Evolutionary conservation across 23 tunicate genomes (phyloP), one percentile per base, ranked within the genome.

Genomic region (Oikopleura vanhoeffeni): DNA sequence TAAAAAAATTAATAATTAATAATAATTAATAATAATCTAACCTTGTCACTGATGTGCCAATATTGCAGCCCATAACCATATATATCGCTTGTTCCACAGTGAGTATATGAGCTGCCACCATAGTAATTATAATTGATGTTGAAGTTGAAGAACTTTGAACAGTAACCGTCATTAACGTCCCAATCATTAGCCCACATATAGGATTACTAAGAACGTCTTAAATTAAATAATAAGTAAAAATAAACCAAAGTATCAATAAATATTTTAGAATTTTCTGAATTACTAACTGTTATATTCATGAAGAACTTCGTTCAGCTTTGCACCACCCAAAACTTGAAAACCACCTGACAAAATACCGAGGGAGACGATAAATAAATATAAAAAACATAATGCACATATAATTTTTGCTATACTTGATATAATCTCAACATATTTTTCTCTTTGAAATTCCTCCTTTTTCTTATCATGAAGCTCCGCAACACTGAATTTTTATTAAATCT

Each of bases 71-170:
- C 87, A 85, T 85, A 4, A 85, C 76, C 34, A 76, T 40, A 27
- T 83, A 83, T 36, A 85, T 30, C 38, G 84, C 87, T 41, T 39
- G 82, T 28, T 83, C 36, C 33, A 85, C 87, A 24, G 40, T 41
- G 64, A 83, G 41, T 1, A 85, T 13, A 24, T 49, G 76, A 32
- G 90, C 91, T 13, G 97, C 90, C 39, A 89, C 90, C 97, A 92
- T 92, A 41, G 97, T 92, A 75, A 86, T 87, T 57, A 92, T 41
- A 41, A 92, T 92, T 1, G 92, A 89, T 4, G 97, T 89, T 34
- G 97, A 92, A 8, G 97, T 92, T 30, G 97, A 92, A 40, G 97
- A 92, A 85, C 92, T 89, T 89, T 92, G 97, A 33, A 89, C 92
- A 8, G 89, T 67, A 0, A 92, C 97, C 0, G 97, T 92, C 13